Evolutionary conservation across 2,113 vertebrate species (phyloP).

Genomic region (Atrichornis clamosus): DNA sequence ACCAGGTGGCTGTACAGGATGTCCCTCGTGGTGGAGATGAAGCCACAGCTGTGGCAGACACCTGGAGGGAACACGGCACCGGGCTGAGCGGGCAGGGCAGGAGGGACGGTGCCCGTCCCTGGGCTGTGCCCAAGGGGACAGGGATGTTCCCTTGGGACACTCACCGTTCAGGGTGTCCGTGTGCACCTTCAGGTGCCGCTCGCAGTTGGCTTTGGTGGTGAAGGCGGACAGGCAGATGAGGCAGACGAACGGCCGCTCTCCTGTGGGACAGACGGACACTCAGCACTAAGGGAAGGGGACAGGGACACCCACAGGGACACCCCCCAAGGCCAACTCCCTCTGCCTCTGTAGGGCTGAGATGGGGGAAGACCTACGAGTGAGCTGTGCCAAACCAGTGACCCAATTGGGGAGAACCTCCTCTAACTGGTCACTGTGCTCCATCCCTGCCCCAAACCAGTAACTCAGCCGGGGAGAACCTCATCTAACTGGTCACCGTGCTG

Average conservation of each 20-base stretch:
- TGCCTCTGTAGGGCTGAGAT: neutral
- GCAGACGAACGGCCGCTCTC: constrained; percentile 94
- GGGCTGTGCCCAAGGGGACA: neutral
- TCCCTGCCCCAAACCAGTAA: neutral
- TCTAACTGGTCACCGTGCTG: accelerated
- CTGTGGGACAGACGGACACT: constrained; percentile 57
- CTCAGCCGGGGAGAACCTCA: neutral
- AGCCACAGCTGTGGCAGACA: constrained; percentile 94
- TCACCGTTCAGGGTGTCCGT: constrained; percentile 90
- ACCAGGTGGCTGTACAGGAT: constrained; percentile 97
- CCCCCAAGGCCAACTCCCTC: neutral
- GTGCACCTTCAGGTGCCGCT: constrained; percentile 97
- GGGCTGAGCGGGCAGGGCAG: neutral
- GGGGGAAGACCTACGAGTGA: neutral
- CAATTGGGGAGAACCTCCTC: neutral
- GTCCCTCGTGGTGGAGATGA: constrained; percentile 93
- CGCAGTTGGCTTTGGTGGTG: constrained; percentile 98
- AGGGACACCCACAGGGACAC: neutral
- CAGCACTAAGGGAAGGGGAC: neutral
- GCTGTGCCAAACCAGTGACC: neutral
- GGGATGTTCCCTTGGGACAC: neutral
- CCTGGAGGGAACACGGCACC: neutral
- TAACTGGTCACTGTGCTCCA: neutral
- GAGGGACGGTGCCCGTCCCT: accelerated
- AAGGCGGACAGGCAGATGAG: constrained; percentile 97